These are phyloP conservation scores for Ciconia nigra DNA, from an alignment of 2,797 vertebrate species.

Conservation along the genomic window DNA sequence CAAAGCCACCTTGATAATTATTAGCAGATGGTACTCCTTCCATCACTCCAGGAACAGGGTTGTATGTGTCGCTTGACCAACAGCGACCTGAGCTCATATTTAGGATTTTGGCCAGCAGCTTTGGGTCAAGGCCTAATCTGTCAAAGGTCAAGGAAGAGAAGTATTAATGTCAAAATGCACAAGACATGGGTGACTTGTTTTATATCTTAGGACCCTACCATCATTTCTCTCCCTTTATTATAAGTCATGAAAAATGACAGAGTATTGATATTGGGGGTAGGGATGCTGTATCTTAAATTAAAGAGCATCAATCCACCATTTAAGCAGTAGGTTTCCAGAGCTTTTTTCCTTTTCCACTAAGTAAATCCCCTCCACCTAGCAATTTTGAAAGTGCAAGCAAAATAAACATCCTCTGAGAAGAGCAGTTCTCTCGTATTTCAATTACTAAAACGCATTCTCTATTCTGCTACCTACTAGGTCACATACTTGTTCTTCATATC, in stretches of 20 bases:
- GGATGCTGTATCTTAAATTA: constrained; percentile 65
- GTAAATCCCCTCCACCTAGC: neutral
- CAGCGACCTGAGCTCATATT: constrained; percentile 99
- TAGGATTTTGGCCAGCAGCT: constrained; percentile 93
- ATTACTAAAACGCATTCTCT: neutral
- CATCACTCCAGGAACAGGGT: constrained; percentile 99
- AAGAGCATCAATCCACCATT: constrained; percentile 62
- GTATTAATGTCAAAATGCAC: constrained; percentile 73
- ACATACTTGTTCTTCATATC: neutral
- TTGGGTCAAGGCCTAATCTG: constrained; percentile 97
- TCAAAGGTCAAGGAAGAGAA: constrained; percentile 78
- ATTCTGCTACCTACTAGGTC: neutral
- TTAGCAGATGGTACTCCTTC: constrained; percentile 96
- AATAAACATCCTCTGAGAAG: constrained; percentile 11
- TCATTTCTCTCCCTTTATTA: constrained; percentile 73
- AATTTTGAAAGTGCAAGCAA: constrained; percentile 12
- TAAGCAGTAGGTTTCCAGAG: constrained; percentile 42
- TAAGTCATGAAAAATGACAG: constrained; percentile 73
- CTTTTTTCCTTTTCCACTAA: neutral
- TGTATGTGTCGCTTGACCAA: constrained; percentile 98
- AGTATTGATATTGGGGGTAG: constrained; percentile 83
- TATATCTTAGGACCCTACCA: constrained; percentile 34
- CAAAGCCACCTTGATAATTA: constrained; percentile 97
- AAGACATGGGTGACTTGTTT: constrained; percentile 73
- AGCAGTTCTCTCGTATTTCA: neutral